These are phyloP conservation scores for Chrysomela aeneicollis DNA, from an alignment of 2,888 invertebrate species.

Conservation along the genomic window DNA sequence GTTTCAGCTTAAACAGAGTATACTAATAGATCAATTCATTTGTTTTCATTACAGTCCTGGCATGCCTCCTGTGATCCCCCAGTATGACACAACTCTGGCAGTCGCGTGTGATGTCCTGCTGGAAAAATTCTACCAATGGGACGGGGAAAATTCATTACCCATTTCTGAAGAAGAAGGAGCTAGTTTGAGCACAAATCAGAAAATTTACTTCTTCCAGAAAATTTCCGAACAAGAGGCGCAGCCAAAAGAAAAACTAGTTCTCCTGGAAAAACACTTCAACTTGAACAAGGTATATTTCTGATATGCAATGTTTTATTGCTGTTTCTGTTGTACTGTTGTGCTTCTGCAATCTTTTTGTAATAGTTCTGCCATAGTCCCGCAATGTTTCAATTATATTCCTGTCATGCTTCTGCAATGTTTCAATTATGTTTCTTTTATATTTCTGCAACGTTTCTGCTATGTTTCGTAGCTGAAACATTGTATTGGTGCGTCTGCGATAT, in stretches of 20 bases:
- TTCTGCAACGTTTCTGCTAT: background rate
- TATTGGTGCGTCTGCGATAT: no score
- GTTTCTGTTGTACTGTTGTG: no score
- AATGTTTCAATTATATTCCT: no score
- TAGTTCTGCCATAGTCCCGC: no score
- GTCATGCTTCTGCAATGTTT: no score
- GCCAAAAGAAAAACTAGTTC: conserved; percentile 66
- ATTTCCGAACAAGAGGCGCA: conserved; percentile 67
- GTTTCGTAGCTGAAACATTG: no score
- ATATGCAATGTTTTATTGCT: background rate
- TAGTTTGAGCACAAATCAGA: conserved; percentile 68
- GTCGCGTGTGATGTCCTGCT: conserved; percentile 69
- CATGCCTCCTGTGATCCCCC: conserved; percentile 87
- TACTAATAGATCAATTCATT: no score
- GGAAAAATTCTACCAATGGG: conserved; percentile 66
- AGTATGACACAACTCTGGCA: conserved; percentile 75
- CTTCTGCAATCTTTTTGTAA: no score
- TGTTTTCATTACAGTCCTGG: conserved; percentile 70
- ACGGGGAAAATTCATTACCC: conserved; percentile 57
- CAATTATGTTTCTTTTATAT: background rate
- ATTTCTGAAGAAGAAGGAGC: conserved; percentile 67
- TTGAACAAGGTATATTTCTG: conserved; percentile 59
- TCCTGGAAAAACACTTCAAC: conserved; percentile 71
- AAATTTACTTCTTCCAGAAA: conserved; percentile 73
- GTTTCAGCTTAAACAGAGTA: no score